These are phyloP conservation scores for Scaptomyza reducta DNA, from an alignment of 2,888 invertebrate species.

Conservation along the genomic window DNA sequence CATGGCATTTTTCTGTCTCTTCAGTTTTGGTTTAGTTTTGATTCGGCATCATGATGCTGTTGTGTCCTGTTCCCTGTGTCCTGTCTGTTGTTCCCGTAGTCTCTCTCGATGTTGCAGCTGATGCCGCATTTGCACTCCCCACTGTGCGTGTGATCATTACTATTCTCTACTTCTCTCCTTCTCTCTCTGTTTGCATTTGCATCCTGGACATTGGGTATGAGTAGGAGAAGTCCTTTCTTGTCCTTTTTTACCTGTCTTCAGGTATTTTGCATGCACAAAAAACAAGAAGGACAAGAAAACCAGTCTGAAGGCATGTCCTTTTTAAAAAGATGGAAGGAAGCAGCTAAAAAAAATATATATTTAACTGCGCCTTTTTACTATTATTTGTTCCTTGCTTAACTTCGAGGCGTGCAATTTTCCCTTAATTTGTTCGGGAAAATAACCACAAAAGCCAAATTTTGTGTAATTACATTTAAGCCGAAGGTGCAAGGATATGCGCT, in stretches of 20 bases:
- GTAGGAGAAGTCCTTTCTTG: slow-evolving; percentile 8
- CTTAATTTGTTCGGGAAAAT: slow-evolving; percentile 34
- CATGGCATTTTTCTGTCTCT: slow-evolving; percentile 45
- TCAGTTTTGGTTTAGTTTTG: slow-evolving; percentile 60
- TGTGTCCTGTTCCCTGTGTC: slow-evolving; percentile 44
- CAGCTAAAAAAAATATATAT: slow-evolving; percentile 12
- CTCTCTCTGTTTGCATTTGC: slow-evolving; percentile 59
- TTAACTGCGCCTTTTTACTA: slow-evolving; percentile 19
- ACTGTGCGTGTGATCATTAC: slow-evolving; percentile 78
- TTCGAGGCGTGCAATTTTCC: slow-evolving; percentile 63
- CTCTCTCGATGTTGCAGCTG: slow-evolving; percentile 36
- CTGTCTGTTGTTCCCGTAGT: not conserved
- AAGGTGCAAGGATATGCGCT: slow-evolving; percentile 52
- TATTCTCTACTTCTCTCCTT: not conserved
- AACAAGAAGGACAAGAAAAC: slow-evolving; percentile 7
- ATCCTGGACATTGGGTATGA: slow-evolving; percentile 32
- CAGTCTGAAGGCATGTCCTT: slow-evolving; percentile 34
- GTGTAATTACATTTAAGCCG: slow-evolving; percentile 75
- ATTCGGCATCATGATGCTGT: slow-evolving; percentile 37
- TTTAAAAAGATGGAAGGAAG: slow-evolving; percentile 42
- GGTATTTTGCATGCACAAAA: slow-evolving; percentile 63
- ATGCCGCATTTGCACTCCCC: slow-evolving; percentile 51
- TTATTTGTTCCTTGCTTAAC: slow-evolving; percentile 13
- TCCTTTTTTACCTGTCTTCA: slow-evolving; percentile 60
- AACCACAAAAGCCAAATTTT: slow-evolving; percentile 71